phyloP scores from a whole-genome alignment of 2,888 invertebrate species.

The Eristalinus sepulchralis region DNA sequence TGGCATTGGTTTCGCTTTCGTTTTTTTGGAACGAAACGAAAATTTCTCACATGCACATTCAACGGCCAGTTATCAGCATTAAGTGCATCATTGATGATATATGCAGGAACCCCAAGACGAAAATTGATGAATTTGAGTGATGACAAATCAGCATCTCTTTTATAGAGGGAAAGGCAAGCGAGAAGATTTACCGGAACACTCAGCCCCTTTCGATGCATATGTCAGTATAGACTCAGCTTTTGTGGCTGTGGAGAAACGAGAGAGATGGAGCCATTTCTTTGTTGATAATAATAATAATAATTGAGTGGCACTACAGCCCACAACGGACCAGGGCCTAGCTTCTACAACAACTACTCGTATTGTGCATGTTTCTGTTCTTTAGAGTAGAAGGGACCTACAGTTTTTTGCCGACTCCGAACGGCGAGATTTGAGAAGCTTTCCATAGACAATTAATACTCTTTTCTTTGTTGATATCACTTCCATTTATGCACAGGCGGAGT shows the following conservation, averaged over 20 bases:
- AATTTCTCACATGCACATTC: not conserved
- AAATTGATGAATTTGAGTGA: constrained; percentile 16
- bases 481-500: constrained; percentile 20
- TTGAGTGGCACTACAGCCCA: no score
- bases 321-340: no score
- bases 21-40: no score
- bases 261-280: constrained; percentile 1
- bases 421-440: no score
- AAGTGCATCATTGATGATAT: constrained; percentile 3
- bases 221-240: constrained; percentile 10
- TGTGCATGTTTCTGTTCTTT: no score
- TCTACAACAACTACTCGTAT: no score
- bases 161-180: constrained; percentile 7
- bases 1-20: not conserved
- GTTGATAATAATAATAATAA: no score
- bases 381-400: no score
- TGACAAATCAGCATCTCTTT: constrained; percentile 37
- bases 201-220: constrained; percentile 21
- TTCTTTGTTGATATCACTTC: constrained; percentile 11
- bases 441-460: no score
- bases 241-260: not conserved
- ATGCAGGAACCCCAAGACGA: constrained; percentile 18
- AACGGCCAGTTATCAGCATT: constrained; percentile 24
- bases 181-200: constrained; percentile 16
- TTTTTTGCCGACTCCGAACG: no score